Base-by-base conservation (phyloP, 92 coral and sea anemone genomes). In the Heteractis magnifica region DNA sequence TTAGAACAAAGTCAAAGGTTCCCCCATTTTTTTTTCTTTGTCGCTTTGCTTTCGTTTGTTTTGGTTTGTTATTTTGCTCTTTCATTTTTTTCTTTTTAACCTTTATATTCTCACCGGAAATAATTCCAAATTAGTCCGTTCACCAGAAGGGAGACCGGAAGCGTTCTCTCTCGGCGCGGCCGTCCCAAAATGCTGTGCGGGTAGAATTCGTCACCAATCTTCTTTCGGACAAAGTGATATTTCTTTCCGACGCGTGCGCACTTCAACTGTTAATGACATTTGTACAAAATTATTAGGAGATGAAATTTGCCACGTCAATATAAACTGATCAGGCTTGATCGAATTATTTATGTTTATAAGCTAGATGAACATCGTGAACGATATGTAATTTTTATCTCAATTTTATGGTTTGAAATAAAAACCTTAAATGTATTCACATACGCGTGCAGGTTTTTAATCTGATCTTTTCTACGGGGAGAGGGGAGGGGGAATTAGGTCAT, bases 361-460 rank as follows among this genome's bases (percentile, higher is more conserved):
- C 70, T 62, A 18, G 26, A 16, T 5, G 26, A 9, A 20, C 18
- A 62, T 62, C 70, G 20, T n/a, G 26, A 62, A 62, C 26, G 6
- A 62, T 62, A 16, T 62, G 70, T 62, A 62, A 4, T 62, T 62
- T 62, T 62, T 62, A 62, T 62, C 70, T 62, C 70, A 62, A 62
- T 62, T 18, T 62, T 23, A 62, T 62, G 70, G 70, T 62, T 62
- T 62, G 70, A 62, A 62, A 62, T 62, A 62, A 62, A 62, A 62
- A 62, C 70, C 70, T 62, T 62, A 18, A 62, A 62, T 9, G 12
- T 34, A 34, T 34, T 34, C 8, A 62, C 21, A n/a, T 16, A 12
- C 7, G 4, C 3, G 70, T 18, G 70, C 20, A 18, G 18, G 70
- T 62, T 23, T 18, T 62, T 62, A 23, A 62, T 62, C 6, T 18